Evolutionary conservation across 1,140 invertebrate genomes (phyloP).

Genomic region (Octopus sinensis): DNA sequence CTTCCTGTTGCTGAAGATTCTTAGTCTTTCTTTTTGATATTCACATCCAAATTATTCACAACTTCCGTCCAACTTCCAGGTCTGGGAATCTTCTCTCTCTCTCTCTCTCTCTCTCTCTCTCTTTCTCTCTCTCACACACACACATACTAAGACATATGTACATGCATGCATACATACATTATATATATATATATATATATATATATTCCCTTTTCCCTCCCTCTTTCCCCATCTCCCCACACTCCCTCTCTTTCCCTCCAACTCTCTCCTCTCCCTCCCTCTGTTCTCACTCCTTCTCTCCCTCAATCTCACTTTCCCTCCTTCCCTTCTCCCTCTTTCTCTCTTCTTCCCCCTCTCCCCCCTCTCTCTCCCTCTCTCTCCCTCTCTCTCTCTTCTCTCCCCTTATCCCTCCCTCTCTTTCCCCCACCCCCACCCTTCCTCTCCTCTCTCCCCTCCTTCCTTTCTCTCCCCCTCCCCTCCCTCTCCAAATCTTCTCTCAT

Average conservation of each 20-base stretch:
- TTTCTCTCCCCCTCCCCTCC: slow-evolving; percentile 13
- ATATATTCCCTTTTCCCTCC: slow-evolving; percentile 9
- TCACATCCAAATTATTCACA: too few species aligned
- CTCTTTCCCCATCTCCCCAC: slow-evolving; percentile 13
- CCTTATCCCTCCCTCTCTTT: neutral
- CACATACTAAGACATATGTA: too few species aligned
- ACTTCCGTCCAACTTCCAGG: too few species aligned
- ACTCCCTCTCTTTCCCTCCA: slow-evolving; percentile 19
- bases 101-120: too few species aligned
- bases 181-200: too few species aligned
- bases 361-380: neutral
- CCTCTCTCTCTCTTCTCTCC: too few species aligned
- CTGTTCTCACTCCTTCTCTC: neutral
- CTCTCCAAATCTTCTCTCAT: neutral
- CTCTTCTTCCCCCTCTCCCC: neutral
- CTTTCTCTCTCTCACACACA: too few species aligned
- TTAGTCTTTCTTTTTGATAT: too few species aligned
- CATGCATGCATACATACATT: too few species aligned
- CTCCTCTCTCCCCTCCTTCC: neutral
- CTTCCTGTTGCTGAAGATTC: too few species aligned
- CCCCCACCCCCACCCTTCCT: neutral
- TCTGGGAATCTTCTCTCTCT: too few species aligned
- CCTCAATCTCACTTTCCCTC: neutral
- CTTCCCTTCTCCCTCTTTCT: neutral
- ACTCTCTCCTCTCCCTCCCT: neutral